Conservation (phyloP, 2,797 vertebrate genomes). For the Moxostoma hubbsi region DNA sequence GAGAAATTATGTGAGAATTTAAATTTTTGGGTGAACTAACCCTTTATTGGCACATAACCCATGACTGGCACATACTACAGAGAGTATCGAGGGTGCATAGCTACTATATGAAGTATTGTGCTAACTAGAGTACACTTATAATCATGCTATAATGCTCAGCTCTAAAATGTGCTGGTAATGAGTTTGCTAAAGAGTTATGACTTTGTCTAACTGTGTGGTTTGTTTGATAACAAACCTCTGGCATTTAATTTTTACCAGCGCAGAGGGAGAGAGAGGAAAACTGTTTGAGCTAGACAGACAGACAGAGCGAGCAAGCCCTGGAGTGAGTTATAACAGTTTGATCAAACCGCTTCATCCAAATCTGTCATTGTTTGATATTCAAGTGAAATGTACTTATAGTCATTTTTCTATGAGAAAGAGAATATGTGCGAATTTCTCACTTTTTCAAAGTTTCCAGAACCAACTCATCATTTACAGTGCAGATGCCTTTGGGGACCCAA, state of each 20-base stretch:
- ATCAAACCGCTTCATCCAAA: background rate
- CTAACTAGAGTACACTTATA: constrained; percentile 19
- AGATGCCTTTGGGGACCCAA: background rate
- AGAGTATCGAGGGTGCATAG: background rate
- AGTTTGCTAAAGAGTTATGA: background rate
- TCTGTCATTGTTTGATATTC: background rate
- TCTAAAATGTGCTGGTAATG: constrained; percentile 14
- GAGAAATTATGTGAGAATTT: too few species aligned
- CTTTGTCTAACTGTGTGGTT: background rate
- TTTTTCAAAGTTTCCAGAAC: background rate
- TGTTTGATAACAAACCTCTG: too few species aligned
- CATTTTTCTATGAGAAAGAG: background rate
- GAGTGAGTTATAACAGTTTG: background rate
- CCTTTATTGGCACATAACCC: too few species aligned
- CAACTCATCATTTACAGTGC: background rate
- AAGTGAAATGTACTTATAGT: background rate
- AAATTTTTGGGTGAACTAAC: too few species aligned
- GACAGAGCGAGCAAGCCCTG: background rate
- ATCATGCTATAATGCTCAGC: constrained; percentile 4
- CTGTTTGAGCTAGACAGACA: too few species aligned
- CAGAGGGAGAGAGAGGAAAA: too few species aligned
- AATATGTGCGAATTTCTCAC: background rate
- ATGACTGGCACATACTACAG: constrained; percentile 32
- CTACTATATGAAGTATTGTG: background rate
- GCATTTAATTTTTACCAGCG: too few species aligned